Conservation (phyloP, 1,140 invertebrate genomes). For the Scaptomyza pallida region DNA sequence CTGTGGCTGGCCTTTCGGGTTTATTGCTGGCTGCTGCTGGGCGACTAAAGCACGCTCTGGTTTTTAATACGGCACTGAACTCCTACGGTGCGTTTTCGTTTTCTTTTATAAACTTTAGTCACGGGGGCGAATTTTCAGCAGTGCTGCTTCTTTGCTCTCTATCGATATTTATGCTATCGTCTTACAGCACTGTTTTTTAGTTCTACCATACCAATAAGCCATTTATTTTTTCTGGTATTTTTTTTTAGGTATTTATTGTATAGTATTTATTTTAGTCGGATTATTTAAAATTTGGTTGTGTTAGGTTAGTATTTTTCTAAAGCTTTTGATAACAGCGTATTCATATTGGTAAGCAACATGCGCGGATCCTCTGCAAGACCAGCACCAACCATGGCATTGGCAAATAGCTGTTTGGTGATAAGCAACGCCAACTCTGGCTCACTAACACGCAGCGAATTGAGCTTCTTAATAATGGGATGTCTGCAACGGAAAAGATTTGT, state of each 20-base stretch:
- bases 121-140: conserved; percentile 56
- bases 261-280: conserved; percentile 6
- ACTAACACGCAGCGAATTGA: conserved; percentile 89
- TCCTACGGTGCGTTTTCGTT: conserved; percentile 47
- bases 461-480: conserved; percentile 96
- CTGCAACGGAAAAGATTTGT: conserved; percentile 83
- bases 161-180: conserved; percentile 13
- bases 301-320: conserved; percentile 90
- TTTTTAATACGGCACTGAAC: conserved; percentile 71
- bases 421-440: conserved; percentile 93
- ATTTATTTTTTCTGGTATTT: conserved; percentile 1
- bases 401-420: conserved; percentile 95
- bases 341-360: conserved; percentile 92
- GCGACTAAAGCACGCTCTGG: conserved; percentile 57
- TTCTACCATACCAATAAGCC: neutral
- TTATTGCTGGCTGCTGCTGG: conserved; percentile 71
- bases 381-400: conserved; percentile 97
- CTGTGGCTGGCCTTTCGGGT: conserved; percentile 74
- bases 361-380: conserved; percentile 97
- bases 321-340: conserved; percentile 92
- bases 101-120: conserved; percentile 81
- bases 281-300: conserved; percentile 8
- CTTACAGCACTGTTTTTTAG: conserved; percentile 9
- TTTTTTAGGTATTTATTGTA: conserved; percentile 14
- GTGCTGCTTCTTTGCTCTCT: conserved; percentile 8